Conservation (phyloP, 2,888 invertebrate species). For the Seladonia tumulorum region DNA sequence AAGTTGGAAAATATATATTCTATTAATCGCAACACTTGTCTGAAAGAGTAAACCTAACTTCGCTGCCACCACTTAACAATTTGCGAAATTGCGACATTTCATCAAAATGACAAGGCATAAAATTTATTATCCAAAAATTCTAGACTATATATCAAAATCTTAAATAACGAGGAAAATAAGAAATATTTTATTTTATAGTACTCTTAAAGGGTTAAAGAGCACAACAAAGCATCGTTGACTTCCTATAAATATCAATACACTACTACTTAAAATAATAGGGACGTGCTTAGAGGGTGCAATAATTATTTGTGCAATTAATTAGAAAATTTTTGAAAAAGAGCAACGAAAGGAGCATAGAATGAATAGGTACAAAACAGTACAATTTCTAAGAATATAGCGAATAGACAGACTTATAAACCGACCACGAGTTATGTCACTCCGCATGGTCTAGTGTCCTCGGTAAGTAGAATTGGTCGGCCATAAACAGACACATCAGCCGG, state of each 20-base stretch:
- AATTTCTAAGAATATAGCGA: too few species aligned
- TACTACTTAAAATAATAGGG: neutral
- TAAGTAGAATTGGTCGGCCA: too few species aligned
- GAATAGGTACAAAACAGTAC: too few species aligned
- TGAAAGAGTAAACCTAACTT: neutral
- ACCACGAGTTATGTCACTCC: too few species aligned
- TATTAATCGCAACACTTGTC: neutral
- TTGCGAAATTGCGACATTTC: neutral
- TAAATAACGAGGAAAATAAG: neutral
- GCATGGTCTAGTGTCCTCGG: too few species aligned
- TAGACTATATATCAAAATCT: neutral
- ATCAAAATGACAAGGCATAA: neutral
- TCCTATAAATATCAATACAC: too few species aligned
- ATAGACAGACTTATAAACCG: too few species aligned
- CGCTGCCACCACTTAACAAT: neutral
- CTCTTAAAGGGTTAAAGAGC: too few species aligned
- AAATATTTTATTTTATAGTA: neutral
- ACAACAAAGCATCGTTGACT: too few species aligned
- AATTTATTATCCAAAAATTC: neutral
- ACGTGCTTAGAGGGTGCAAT: neutral
- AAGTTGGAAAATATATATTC: neutral
- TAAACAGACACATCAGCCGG: too few species aligned
- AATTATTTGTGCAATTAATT: neutral
- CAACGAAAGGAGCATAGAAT: neutral
- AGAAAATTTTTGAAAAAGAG: neutral